Base-by-base conservation (phyloP, 2,797 vertebrate genomes). In the Poeciliopsis gracilis region DNA sequence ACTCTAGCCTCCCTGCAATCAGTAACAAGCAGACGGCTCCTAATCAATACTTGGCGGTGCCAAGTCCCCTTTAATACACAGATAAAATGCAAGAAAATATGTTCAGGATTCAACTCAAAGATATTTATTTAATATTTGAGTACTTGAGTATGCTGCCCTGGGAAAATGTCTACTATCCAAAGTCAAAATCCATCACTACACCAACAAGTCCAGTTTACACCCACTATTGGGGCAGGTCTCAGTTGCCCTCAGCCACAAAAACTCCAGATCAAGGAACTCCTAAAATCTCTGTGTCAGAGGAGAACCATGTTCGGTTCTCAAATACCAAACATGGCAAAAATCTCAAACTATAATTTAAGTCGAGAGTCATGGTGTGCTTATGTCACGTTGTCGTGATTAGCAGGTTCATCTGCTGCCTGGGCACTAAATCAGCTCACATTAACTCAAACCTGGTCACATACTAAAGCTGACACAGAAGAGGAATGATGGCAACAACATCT, bases 371-470 rank as follows among this genome's bases (percentile, higher is more conserved):
- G 28, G 47, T 70, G 30, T 36, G 51, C 55, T 75, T 67, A 45
- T 73, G 43, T 79, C 73, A 49, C 43, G 30, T 18, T 74, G 38
- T 38, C 49, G 43, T 75, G 82, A 81, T 41, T 23, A 80, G 72
- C 63, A 76, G 73, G 82, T 84, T 77, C 74, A 70, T 36, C 23
- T 74, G 75, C 18, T 70, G 63, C 36, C 38, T 69, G 59, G 23
- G 28, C 78, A 78, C 78, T 88, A 89, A 93, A 91, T 93, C 81
- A 91, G 77, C 82, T 73, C 77, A 59, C 78, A 79, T 89, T 88
- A 86, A 77, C 84, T 73, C 69, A 25, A 51, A 76, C 74, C 82
- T 90, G 82, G 83, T 89, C 20, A 78, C 75, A 85, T 82, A 84
- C 86, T 86, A 79, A 77, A 72, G 78, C 79, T 90, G 89, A 90